Percentiles rank a stretch among this genome's conserved stretches.
phyloP scores from a whole-genome alignment of 2,113 vertebrate genomes.

The Eublepharis macularius region DNA sequence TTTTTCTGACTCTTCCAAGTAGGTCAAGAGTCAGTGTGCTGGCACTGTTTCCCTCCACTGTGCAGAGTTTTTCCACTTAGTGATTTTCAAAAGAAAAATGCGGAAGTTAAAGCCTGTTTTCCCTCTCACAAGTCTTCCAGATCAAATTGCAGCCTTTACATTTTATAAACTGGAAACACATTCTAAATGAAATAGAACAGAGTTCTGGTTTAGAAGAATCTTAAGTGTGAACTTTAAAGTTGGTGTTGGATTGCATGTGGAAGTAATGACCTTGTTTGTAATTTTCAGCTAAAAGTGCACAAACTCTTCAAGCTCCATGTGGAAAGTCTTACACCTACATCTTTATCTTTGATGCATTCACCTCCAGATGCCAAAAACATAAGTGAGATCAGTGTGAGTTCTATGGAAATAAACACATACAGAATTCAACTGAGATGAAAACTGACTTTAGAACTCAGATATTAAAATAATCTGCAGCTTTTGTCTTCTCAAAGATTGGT shows the following conservation, averaged over 20 bases:
- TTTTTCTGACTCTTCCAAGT: too few species aligned
- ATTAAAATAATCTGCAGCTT: slow-evolving; percentile 58
- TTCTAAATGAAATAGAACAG: too few species aligned
- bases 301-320: slow-evolving; percentile 81
- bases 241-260: neutral
- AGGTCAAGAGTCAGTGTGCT: too few species aligned
- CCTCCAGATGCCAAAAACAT: slow-evolving; percentile 66
- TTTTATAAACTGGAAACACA: too few species aligned
- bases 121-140: too few species aligned
- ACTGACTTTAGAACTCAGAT: slow-evolving; percentile 41
- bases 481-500: slow-evolving; percentile 58
- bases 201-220: neutral
- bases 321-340: slow-evolving; percentile 74
- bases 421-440: slow-evolving; percentile 80
- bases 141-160: too few species aligned
- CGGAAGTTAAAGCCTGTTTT: too few species aligned
- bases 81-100: too few species aligned
- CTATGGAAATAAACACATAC: slow-evolving; percentile 87
- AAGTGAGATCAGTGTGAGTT: slow-evolving; percentile 79
- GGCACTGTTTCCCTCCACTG: too few species aligned
- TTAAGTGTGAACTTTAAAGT: neutral
- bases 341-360: slow-evolving; percentile 84
- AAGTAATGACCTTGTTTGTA: slow-evolving; percentile 43
- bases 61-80: too few species aligned
- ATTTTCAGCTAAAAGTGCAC: slow-evolving; percentile 73